Evolutionary conservation across 53 echinoderm and acorn worm species (phyloP).

Genomic region (Temnopleurus reevesii): DNA sequence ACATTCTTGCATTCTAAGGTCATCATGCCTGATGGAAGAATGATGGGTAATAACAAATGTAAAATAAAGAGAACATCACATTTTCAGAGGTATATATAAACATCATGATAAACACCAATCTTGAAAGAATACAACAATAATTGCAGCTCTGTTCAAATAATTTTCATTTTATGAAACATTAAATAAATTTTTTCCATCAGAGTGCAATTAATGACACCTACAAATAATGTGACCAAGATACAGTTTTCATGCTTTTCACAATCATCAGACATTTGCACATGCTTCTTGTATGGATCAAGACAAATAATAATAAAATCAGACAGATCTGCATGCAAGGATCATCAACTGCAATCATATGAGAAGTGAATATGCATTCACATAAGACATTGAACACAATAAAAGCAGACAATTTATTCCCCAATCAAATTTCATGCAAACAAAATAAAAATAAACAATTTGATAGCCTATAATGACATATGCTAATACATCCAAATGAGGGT

Average conservation of each 20-base stretch:
- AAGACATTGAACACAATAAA: neutral
- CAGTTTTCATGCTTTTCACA: neutral
- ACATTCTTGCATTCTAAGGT: neutral
- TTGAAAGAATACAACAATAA: neutral
- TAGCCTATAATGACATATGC: too few relatives aligned
- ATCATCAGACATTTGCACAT: neutral
- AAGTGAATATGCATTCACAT: neutral
- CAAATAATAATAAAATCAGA: neutral
- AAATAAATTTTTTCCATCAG: neutral
- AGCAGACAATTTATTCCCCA: neutral
- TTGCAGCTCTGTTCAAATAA: neutral
- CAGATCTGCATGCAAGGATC: neutral
- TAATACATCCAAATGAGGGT: too few relatives aligned
- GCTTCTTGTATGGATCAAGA: neutral
- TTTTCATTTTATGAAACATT: neutral
- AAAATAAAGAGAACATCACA: neutral
- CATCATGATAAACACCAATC: neutral
- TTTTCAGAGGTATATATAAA: neutral
- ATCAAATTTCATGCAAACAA: constrained; percentile 3
- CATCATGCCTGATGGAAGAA: neutral
- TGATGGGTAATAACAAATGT: neutral
- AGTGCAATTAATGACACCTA: neutral
- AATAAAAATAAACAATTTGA: too few relatives aligned
- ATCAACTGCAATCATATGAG: neutral
- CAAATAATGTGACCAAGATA: neutral